Conservation (phyloP, 2,888 invertebrate species). For the Pammene aurita region DNA sequence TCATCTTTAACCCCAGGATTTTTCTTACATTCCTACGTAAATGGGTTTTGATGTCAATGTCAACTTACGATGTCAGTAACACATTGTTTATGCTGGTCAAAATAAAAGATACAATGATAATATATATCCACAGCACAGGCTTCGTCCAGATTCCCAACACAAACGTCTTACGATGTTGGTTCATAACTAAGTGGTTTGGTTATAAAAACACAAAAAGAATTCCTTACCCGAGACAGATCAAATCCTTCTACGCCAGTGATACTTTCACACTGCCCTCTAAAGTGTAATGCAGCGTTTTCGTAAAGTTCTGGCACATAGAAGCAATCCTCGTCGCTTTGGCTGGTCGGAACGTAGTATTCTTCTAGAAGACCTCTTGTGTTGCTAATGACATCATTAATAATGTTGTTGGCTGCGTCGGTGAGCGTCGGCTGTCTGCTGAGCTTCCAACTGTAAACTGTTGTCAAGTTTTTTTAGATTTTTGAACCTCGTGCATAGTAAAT, state of each 20-base stretch:
- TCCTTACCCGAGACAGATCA: slow-evolving; percentile 57
- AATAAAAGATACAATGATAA: too few species aligned
- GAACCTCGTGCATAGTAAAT: neutral
- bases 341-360: slow-evolving; percentile 60
- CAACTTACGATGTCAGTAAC: neutral
- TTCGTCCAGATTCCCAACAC: too few species aligned
- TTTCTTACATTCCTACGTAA: too few species aligned
- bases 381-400: slow-evolving; percentile 54
- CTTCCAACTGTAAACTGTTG: slow-evolving; percentile 71
- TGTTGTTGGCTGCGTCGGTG: slow-evolving; percentile 47
- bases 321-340: slow-evolving; percentile 65
- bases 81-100: too few species aligned
- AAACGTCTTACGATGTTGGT: neutral
- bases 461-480: neutral
- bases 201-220: neutral
- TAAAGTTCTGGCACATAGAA: slow-evolving; percentile 67
- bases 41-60: too few species aligned
- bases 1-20: too few species aligned
- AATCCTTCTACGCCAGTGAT: slow-evolving; percentile 59
- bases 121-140: too few species aligned
- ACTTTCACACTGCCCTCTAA: slow-evolving; percentile 66
- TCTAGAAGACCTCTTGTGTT: slow-evolving; percentile 64
- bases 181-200: too few species aligned
- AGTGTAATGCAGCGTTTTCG: slow-evolving; percentile 53
- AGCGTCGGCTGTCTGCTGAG: slow-evolving; percentile 60